phyloP scores from a whole-genome alignment of 2,888 invertebrate genomes.

The Leucophenga montana region DNA sequence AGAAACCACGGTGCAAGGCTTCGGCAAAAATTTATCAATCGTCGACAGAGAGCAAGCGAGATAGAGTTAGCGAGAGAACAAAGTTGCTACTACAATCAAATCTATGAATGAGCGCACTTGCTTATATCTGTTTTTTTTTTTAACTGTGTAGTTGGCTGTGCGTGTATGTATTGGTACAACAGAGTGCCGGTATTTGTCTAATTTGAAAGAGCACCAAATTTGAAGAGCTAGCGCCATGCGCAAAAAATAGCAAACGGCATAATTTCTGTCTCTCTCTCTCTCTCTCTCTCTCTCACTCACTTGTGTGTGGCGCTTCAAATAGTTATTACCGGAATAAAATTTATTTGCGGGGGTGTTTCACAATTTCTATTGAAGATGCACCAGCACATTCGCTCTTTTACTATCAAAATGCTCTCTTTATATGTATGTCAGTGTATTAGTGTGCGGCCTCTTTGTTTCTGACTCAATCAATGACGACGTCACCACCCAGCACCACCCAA shows the following conservation, averaged over 20 bases:
- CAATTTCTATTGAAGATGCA: neutral
- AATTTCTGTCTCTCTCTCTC: neutral
- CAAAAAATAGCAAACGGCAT: neutral
- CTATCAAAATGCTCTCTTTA: neutral
- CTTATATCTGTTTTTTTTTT: conserved; percentile 25
- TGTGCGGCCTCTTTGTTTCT: conserved; percentile 30
- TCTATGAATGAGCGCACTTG: neutral
- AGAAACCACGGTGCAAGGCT: neutral
- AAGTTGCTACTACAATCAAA: neutral
- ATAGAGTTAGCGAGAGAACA: too few species aligned
- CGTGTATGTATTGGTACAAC: conserved; percentile 10
- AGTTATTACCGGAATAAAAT: conserved; percentile 5
- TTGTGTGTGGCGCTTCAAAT: neutral
- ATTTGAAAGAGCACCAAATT: neutral
- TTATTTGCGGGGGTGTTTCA: conserved; percentile 15
- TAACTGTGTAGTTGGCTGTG: conserved; percentile 32
- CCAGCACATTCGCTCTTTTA: too few species aligned
- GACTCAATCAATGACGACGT: conserved; percentile 43
- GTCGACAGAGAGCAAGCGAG: conserved; percentile 35
- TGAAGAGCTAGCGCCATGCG: neutral
- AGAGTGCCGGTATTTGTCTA: neutral
- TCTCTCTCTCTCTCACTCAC: neutral
- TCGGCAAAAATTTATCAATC: conserved; percentile 45
- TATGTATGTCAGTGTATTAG: neutral
- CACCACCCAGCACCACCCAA: conserved; percentile 55